Base-by-base conservation (phyloP, 2,888 invertebrate species). In the Sicus ferrugineus region DNA sequence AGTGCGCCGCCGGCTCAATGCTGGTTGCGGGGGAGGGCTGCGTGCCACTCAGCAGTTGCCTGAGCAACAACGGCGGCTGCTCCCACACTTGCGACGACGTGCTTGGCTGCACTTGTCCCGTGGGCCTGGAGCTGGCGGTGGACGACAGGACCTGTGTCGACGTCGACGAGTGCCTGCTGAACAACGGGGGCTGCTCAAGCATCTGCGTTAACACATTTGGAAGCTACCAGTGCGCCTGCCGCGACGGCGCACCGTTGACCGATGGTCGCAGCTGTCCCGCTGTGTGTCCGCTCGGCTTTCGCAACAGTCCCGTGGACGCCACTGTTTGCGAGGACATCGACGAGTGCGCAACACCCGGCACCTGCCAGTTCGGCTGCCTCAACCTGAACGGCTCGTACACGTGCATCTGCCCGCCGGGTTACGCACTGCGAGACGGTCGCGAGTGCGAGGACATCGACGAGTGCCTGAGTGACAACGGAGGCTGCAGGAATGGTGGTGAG, bases 401-500 rank as follows among this genome's bases (percentile, higher is more conserved):
- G 71, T 93, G 93, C 79, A 81, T 82, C n/a, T 92, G 92, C 76
- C 88, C 88, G 16, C 77, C 83, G 2, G 91, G 91, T 0, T 90
- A 86, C 76, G 75, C 79, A 7, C 81, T 88, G 6, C 85, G 84
- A 5, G 78, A 80, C 19, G 86, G 87, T 61, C 85, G 85, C 21
- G 84, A 86, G 4, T 88, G 88, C 72, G 75, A 80, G n/a, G 88
- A 89, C 77, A 80, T 89, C 11, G 84, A 90, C 76, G 90, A 90
- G 79, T 90, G 90, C 73, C 75, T 82, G 14, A 74, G 77, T 7
- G 65, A 82, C 38, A 85, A 85, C 72, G 86, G 83, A 1, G 86
- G 84, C 11, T 84, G 86, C 75, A 64, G 80, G 70, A 75, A 76
- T 21, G 76, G 78, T 21, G 76, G 77, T 1, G 73, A 72, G 28